Conservation (phyloP, 35 echinoderm and acorn worm genomes). For the Lytechinus variegatus region DNA sequence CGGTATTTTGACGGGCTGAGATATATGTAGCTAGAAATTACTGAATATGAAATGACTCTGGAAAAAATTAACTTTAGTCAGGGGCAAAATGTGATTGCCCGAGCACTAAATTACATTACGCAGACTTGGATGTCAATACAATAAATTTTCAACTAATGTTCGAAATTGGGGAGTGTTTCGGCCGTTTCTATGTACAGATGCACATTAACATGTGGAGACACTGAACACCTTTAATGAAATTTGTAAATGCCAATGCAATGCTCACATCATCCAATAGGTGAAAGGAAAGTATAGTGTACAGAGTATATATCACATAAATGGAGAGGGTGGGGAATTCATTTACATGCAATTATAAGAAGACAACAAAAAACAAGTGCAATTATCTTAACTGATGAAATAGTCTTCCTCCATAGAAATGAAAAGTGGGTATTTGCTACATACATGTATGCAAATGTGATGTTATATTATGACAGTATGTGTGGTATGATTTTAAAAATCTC, state of each 20-base stretch:
- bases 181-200: not conserved
- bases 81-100: not conserved
- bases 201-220: not conserved
- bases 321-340: not conserved
- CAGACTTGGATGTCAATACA: not conserved
- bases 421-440: not conserved
- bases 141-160: not conserved
- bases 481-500: not conserved
- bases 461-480: not conserved
- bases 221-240: not conserved
- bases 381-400: not conserved
- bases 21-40: not conserved
- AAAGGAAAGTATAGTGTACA: not conserved
- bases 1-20: not conserved
- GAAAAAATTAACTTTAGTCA: not conserved
- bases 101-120: not conserved
- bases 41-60: not conserved
- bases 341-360: not conserved
- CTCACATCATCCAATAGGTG: not conserved
- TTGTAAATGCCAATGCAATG: not conserved
- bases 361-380: not conserved
- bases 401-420: not conserved
- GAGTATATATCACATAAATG: too few species aligned
- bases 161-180: not conserved
- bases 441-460: not conserved